phyloP scores from a whole-genome alignment of 2,113 vertebrate genomes.

The Tetraodon nigroviridis region DNA sequence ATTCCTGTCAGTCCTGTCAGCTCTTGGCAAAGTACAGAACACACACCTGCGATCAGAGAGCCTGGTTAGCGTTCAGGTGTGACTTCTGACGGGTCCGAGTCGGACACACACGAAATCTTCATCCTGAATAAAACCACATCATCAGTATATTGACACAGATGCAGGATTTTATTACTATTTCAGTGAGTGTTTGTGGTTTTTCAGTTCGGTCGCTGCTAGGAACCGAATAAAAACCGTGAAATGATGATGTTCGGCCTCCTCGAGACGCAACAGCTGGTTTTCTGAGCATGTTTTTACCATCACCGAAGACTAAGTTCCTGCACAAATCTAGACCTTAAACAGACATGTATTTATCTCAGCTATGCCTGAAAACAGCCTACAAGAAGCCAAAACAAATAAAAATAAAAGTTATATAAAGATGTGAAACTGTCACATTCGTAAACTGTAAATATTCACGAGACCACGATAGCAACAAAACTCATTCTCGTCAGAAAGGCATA shows the following conservation, averaged over 20 bases:
- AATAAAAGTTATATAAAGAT: not conserved
- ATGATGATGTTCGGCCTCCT: no score
- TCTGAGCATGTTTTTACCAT: no score
- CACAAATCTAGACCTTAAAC: not conserved
- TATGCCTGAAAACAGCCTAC: not conserved
- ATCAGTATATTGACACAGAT: not conserved
- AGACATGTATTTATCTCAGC: not conserved
- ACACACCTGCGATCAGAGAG: constrained; percentile 54
- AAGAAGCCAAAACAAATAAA: no score
- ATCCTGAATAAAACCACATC: no score
- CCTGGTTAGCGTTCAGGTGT: not conserved
- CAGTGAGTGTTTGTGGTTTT: no score
- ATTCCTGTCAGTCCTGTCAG: constrained; percentile 83
- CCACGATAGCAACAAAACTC: not conserved
- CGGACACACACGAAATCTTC: not conserved
- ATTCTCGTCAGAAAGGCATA: not conserved
- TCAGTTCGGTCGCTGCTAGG: no score
- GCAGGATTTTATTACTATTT: no score
- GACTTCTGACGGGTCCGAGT: not conserved
- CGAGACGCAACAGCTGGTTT: no score
- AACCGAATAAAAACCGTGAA: no score
- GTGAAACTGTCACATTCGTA: not conserved
- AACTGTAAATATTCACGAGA: not conserved
- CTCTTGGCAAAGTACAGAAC: constrained; percentile 93
- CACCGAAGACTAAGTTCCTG: no score